These are phyloP conservation scores for Tychaedon coryphoeus DNA, from an alignment of 2,113 vertebrate species.

Conservation along the genomic window DNA sequence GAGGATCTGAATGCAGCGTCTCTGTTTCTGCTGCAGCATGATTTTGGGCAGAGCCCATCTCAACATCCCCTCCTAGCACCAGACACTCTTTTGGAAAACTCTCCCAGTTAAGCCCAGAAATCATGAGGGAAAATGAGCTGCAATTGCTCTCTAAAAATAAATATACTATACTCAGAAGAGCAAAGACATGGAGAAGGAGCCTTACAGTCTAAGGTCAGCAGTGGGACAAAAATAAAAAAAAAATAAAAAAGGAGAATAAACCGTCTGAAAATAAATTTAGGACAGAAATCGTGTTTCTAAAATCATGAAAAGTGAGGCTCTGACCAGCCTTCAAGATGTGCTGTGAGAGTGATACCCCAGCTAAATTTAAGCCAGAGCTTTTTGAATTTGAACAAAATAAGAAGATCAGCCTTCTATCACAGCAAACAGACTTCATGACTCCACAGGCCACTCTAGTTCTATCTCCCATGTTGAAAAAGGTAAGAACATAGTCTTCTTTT, in stretches of 20 bases:
- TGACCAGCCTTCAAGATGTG: neutral
- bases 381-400: neutral
- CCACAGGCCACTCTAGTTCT: neutral
- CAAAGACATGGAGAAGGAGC: neutral
- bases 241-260: neutral
- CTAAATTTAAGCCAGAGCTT: neutral
- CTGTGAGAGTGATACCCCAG: neutral
- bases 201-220: neutral
- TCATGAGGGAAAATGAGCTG: accelerated
- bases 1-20: neutral
- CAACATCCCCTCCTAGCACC: accelerated
- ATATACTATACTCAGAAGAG: neutral
- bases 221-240: neutral
- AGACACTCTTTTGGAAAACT: neutral
- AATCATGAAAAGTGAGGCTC: neutral
- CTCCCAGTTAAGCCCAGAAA: neutral
- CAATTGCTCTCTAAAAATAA: neutral
- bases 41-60: neutral
- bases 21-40: neutral
- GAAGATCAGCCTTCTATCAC: neutral
- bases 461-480: neutral
- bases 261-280: neutral
- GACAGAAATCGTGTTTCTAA: neutral
- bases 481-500: neutral
- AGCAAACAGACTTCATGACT: neutral